Conservation (phyloP, 2,113 vertebrate genomes). For the Scartelaos histophorus region DNA sequence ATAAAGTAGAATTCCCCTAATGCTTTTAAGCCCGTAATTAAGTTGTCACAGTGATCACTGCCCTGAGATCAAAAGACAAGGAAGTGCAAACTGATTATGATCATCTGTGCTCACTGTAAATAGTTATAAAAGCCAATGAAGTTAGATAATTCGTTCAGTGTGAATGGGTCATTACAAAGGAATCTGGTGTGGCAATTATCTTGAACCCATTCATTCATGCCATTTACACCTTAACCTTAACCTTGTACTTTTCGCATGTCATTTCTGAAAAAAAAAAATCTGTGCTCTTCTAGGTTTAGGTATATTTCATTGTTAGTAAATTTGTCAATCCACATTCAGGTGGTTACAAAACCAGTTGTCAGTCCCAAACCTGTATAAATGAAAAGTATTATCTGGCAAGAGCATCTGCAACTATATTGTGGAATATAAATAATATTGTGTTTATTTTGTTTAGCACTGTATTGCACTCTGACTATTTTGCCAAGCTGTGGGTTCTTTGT, state of each 20-base stretch:
- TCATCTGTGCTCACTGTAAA: background rate
- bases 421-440: background rate
- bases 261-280: background rate
- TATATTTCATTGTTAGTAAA: too few species aligned
- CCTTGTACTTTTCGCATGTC: background rate
- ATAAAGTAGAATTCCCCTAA: background rate
- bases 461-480: constrained; percentile 10
- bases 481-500: constrained; percentile 40
- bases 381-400: background rate
- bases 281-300: background rate
- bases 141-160: background rate
- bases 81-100: background rate
- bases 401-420: background rate
- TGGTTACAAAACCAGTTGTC: too few species aligned
- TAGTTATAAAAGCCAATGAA: background rate
- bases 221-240: background rate
- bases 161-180: background rate
- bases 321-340: too few species aligned
- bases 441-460: background rate
- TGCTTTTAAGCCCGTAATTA: background rate
- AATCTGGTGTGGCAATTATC: background rate
- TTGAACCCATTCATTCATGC: background rate
- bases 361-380: background rate
- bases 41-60: constrained; percentile 7
- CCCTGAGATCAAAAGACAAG: constrained; percentile 1